A percentile compares a stretch with the other conserved stretches of the same genome.
Evolutionary conservation across 2,113 vertebrate genomes (phyloP).

Genomic region (Anolis sagrei): DNA sequence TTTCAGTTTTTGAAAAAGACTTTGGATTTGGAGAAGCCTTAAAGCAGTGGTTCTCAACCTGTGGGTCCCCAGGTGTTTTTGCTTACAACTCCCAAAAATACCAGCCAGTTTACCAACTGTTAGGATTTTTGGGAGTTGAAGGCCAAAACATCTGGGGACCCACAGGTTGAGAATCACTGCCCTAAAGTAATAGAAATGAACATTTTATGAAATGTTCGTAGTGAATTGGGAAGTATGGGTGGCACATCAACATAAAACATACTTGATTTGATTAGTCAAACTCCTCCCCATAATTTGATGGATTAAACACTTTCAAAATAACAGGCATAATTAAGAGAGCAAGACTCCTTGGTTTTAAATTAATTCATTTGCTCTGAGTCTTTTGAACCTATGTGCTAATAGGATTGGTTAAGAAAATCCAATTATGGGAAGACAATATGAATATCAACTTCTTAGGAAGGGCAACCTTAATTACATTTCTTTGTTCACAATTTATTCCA

Average conservation of each 20-base stretch:
- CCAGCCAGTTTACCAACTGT: too few species aligned
- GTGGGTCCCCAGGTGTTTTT: too few species aligned
- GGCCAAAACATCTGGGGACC: too few species aligned
- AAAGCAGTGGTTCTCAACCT: too few species aligned
- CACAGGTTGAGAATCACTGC: too few species aligned
- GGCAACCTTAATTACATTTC: conserved; percentile 4
- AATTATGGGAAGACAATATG: conserved; percentile 17
- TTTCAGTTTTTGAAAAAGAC: too few species aligned
- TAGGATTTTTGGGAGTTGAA: too few species aligned
- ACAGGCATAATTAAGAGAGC: not conserved
- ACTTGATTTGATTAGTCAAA: conserved; percentile 2
- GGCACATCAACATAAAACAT: not conserved
- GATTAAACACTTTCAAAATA: not conserved
- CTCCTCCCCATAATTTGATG: not conserved
- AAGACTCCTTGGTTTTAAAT: not conserved
- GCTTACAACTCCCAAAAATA: too few species aligned
- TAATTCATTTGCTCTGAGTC: not conserved
- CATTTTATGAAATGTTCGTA: conserved; percentile 24
- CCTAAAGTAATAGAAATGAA: too few species aligned
- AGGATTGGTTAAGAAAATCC: conserved; percentile 25
- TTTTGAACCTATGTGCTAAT: conserved; percentile 21
- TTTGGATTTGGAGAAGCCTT: too few species aligned
- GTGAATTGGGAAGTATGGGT: not conserved
- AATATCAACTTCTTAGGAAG: not conserved
- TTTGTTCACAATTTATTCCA: not conserved